phyloP scores from a whole-genome alignment of 2,113 vertebrate species.

The Silurus asotus region DNA sequence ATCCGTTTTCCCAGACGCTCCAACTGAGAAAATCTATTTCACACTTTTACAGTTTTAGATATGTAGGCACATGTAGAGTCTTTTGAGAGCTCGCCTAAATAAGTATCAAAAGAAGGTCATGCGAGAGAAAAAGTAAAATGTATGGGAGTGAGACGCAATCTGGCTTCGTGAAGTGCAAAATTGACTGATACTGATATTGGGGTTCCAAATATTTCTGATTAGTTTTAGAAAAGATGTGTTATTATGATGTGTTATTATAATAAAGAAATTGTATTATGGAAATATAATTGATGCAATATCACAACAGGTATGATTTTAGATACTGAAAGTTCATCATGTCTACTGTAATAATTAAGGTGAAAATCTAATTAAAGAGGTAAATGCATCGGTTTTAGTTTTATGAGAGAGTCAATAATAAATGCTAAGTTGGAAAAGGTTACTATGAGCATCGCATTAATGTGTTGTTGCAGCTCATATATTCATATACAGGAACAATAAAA shows the following conservation, averaged over 20 bases:
- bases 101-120: slow-evolving; percentile 7
- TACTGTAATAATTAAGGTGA: neutral
- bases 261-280: neutral
- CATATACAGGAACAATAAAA: neutral
- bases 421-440: neutral
- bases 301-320: neutral
- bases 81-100: slow-evolving; percentile 3
- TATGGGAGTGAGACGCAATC: neutral
- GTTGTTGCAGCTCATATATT: neutral
- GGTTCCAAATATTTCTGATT: neutral
- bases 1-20: neutral
- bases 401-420: neutral
- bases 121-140: neutral
- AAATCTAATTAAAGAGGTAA: neutral
- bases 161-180: neutral
- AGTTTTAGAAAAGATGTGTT: neutral
- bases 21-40: slow-evolving; percentile 1
- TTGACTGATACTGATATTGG: neutral
- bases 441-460: neutral
- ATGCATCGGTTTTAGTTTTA: neutral
- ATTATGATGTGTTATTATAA: too few species aligned
- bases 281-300: neutral
- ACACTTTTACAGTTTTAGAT: slow-evolving; percentile 13
- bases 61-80: slow-evolving; percentile 8
- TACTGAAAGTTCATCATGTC: neutral